phyloP scores from a whole-genome alignment of 1,140 invertebrate genomes.

The Orchesella cincta region DNA sequence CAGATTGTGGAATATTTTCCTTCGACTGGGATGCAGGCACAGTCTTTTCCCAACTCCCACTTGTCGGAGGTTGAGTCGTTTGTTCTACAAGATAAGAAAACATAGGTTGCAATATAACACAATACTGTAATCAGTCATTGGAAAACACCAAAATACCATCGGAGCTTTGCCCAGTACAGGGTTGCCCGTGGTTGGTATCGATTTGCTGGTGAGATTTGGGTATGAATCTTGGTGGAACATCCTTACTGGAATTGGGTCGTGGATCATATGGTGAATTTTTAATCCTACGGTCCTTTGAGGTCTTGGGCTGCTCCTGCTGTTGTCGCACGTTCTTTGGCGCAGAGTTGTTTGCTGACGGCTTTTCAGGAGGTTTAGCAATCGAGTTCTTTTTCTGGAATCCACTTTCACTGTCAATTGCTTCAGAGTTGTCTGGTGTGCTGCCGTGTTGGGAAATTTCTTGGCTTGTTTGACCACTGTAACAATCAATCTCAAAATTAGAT shows the following conservation, averaged over 20 bases:
- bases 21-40: background rate
- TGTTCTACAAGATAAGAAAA: background rate
- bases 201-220: no score
- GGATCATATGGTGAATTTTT: constrained; percentile 47
- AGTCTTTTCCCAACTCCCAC: constrained; percentile 1
- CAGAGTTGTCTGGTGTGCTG: background rate
- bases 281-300: constrained; percentile 16
- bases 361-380: background rate
- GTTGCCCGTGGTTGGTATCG: background rate
- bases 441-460: background rate
- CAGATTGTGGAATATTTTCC: background rate
- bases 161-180: background rate
- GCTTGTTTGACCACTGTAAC: constrained; percentile 11
- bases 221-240: constrained; percentile 38
- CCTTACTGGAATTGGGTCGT: background rate
- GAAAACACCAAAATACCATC: background rate
- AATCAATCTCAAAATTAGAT: constrained; percentile 24
- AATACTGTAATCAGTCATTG: no score
- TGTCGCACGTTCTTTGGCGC: background rate
- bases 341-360: background rate
- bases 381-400: background rate
- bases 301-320: constrained; percentile 1
- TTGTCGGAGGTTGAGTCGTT: background rate
- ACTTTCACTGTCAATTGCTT: background rate
- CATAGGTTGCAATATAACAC: no score